phyloP scores from a whole-genome alignment of 2,888 invertebrate species.

The Listrodromus nycthemerus region DNA sequence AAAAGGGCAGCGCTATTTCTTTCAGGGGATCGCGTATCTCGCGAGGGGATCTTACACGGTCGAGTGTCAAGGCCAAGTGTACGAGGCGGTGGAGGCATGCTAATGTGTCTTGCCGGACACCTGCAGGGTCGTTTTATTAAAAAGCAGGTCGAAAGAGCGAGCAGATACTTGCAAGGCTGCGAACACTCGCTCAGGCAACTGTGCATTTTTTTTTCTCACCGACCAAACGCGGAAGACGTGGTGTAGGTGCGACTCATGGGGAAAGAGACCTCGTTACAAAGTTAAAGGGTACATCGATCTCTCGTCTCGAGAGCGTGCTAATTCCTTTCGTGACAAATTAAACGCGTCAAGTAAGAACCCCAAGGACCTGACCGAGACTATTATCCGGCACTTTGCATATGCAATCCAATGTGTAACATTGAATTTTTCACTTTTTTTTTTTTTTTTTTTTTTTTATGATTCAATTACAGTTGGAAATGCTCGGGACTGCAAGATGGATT shows the following conservation, averaged over 20 bases:
- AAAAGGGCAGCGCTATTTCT: slow-evolving; percentile 50
- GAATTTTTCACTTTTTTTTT: slow-evolving; percentile 16
- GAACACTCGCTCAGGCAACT: slow-evolving; percentile 35
- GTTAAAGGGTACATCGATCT: slow-evolving; percentile 53
- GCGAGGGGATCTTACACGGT: slow-evolving; percentile 69
- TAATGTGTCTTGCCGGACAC: slow-evolving; percentile 63
- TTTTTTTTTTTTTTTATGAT: neutral
- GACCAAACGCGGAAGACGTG: slow-evolving; percentile 37
- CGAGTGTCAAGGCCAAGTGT: slow-evolving; percentile 75
- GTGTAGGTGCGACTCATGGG: slow-evolving; percentile 40
- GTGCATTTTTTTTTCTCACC: slow-evolving; percentile 37
- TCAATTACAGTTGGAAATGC: slow-evolving; percentile 84
- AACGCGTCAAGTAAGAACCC: slow-evolving; percentile 48
- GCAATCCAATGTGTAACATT: slow-evolving; percentile 7
- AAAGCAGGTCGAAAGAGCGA: slow-evolving; percentile 60
- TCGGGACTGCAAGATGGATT: slow-evolving; percentile 87
- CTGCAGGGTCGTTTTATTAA: slow-evolving; percentile 57
- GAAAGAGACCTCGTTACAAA: slow-evolving; percentile 24
- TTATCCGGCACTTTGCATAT: neutral
- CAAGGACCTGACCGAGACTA: slow-evolving; percentile 36
- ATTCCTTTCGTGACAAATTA: slow-evolving; percentile 60
- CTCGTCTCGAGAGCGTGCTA: slow-evolving; percentile 35
- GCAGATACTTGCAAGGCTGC: slow-evolving; percentile 31
- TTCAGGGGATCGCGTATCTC: slow-evolving; percentile 63
- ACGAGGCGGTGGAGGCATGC: slow-evolving; percentile 64